Percentiles rank a stretch among this genome's conserved stretches.
Conservation (phyloP, 2,888 invertebrate species). For the Cryptophagus acutangulus region DNA sequence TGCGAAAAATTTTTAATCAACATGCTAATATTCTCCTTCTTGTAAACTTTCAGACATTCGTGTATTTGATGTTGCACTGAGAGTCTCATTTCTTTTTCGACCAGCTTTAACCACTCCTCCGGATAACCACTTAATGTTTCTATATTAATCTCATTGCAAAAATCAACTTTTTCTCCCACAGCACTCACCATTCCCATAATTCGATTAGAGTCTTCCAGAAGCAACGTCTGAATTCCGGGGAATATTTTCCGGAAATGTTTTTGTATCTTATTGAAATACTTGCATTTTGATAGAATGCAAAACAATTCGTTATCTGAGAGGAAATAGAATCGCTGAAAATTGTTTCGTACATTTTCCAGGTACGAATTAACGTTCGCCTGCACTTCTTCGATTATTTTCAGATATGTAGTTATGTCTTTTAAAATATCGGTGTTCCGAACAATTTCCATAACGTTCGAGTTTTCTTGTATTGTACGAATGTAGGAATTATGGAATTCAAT, state of each 20-base stretch:
- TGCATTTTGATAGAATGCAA: slow-evolving; percentile 78
- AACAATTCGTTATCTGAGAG: slow-evolving; percentile 83
- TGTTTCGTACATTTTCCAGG: slow-evolving; percentile 71
- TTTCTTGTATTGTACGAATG: slow-evolving; percentile 46
- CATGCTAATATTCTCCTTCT: slow-evolving; percentile 15
- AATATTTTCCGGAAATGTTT: slow-evolving; percentile 80
- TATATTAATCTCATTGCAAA: slow-evolving; percentile 59
- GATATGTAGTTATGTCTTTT: slow-evolving; percentile 62
- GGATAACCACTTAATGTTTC: slow-evolving; percentile 67
- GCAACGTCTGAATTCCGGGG: slow-evolving; percentile 68
- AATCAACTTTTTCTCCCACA: slow-evolving; percentile 63
- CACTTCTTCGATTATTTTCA: slow-evolving; percentile 65
- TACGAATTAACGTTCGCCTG: slow-evolving; percentile 74
- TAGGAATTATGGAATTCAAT: slow-evolving; percentile 30
- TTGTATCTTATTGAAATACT: slow-evolving; percentile 72
- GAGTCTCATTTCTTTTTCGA: slow-evolving; percentile 71
- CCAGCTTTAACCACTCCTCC: slow-evolving; percentile 73
- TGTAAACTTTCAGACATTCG: slow-evolving; percentile 26
- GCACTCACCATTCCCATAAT: slow-evolving; percentile 69
- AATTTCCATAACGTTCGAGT: slow-evolving; percentile 57
- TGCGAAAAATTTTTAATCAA: slow-evolving; percentile 23
- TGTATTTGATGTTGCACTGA: slow-evolving; percentile 33
- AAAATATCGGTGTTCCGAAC: slow-evolving; percentile 59
- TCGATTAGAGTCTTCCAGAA: slow-evolving; percentile 59
- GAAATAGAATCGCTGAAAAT: slow-evolving; percentile 81